Evolutionary conservation across 2,113 vertebrate species (phyloP).

Genomic region (Clinocottus analis): DNA sequence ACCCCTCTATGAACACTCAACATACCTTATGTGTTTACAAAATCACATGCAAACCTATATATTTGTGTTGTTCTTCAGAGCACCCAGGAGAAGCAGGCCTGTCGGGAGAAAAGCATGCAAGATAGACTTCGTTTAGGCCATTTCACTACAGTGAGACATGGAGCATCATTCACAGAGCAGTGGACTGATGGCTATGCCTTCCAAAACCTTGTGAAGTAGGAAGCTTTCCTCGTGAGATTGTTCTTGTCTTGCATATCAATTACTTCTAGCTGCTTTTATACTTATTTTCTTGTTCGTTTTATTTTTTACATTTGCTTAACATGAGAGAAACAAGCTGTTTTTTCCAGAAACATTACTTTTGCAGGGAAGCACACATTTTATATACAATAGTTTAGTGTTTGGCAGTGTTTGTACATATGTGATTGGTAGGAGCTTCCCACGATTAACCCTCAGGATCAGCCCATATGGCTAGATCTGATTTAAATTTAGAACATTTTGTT

Average conservation of each 20-base stretch:
- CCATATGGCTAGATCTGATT: neutral
- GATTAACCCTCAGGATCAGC: neutral
- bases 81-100: conserved; percentile 97
- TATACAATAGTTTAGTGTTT: neutral
- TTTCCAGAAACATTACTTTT: neutral
- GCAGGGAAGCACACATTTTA: neutral
- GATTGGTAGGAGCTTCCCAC: neutral
- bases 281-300: neutral
- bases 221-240: neutral
- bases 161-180: conserved; percentile 99
- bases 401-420: neutral
- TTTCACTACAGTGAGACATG: conserved; percentile 98
- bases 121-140: conserved; percentile 97
- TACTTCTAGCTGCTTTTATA: neutral
- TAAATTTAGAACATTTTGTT: neutral
- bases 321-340: neutral
- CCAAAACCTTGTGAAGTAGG: conserved; percentile 99
- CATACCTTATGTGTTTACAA: neutral
- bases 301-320: neutral
- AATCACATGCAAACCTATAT: neutral
- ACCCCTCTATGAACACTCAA: neutral
- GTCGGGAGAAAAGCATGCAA: conserved; percentile 99
- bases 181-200: conserved; percentile 99
- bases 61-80: conserved; percentile 84
- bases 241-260: too few relatives aligned